Percentiles rank a stretch among this genome's conserved stretches.
Conservation (phyloP, 2,888 invertebrate genomes). For the Thyatira batis region DNA sequence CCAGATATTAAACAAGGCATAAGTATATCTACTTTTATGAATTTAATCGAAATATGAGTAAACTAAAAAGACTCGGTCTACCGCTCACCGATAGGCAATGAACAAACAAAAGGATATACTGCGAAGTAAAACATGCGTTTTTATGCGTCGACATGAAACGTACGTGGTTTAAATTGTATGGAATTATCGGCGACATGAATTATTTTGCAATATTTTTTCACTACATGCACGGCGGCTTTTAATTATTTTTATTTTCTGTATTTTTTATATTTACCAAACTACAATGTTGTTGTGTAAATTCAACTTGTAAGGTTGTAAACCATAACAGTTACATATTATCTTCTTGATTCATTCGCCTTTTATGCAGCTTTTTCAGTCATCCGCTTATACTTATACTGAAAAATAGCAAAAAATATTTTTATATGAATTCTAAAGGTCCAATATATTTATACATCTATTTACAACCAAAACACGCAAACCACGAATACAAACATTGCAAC, state of each 20-base stretch:
- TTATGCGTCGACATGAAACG: conserved; percentile 29
- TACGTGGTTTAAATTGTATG: conserved; percentile 32
- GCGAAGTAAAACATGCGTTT: conserved; percentile 18
- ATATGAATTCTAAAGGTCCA: too few relatives aligned
- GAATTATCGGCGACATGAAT: conserved; percentile 12
- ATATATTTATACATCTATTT: too few relatives aligned
- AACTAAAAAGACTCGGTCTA: not conserved
- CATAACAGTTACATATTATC: too few relatives aligned
- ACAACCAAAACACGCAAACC: not conserved
- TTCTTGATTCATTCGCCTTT: too few relatives aligned
- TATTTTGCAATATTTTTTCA: not conserved
- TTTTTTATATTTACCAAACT: too few relatives aligned
- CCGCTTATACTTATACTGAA: too few relatives aligned
- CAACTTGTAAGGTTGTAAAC: too few relatives aligned
- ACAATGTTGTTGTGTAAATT: too few relatives aligned
- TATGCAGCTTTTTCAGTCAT: too few relatives aligned
- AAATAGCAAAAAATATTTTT: too few relatives aligned
- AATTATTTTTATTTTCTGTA: not conserved
- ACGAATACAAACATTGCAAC: not conserved
- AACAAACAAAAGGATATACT: not conserved
- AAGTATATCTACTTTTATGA: not conserved
- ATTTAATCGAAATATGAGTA: not conserved
- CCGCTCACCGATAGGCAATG: not conserved
- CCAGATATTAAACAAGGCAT: too few relatives aligned
- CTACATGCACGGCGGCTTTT: not conserved